Evolutionary conservation across 1,140 invertebrate species (phyloP).

Genomic region (Dicyema japonicum): DNA sequence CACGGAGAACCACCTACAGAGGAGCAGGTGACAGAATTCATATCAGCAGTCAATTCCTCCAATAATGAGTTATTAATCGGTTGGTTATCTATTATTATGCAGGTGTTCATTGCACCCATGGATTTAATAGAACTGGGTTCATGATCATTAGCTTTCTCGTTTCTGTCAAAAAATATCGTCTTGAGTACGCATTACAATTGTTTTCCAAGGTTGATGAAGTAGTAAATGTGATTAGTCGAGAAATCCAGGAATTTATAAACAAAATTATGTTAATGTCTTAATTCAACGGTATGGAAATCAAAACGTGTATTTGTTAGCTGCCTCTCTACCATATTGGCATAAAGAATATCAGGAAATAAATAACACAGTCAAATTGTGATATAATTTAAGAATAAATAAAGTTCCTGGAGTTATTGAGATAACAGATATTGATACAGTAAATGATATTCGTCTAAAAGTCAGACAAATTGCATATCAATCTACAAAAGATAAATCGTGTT

Average conservation of each 20-base stretch:
- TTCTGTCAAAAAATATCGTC: too few relatives aligned
- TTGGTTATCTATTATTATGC: slow-evolving; percentile 5
- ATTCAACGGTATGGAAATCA: slow-evolving; percentile 37
- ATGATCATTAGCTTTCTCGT: slow-evolving; percentile 60
- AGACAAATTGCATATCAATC: too few relatives aligned
- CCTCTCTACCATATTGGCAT: slow-evolving; percentile 46
- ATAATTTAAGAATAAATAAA: neutral
- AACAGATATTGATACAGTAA: neutral
- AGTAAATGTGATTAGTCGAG: slow-evolving; percentile 30
- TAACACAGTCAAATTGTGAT: neutral
- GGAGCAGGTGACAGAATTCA: slow-evolving; percentile 42
- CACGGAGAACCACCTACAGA: slow-evolving; percentile 21
- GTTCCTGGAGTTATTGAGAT: neutral
- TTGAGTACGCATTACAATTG: too few relatives aligned
- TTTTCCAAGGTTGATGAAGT: too few relatives aligned
- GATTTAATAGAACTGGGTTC: slow-evolving; percentile 83
- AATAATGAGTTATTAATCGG: slow-evolving; percentile 31
- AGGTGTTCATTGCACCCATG: slow-evolving; percentile 84
- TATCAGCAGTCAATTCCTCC: slow-evolving; percentile 38
- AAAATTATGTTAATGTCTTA: slow-evolving; percentile 28
- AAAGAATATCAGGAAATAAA: slow-evolving; percentile 18
- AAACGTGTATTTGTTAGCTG: slow-evolving; percentile 34
- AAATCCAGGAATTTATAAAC: slow-evolving; percentile 33
- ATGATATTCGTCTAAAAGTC: neutral
- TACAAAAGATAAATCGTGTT: too few relatives aligned